phyloP scores from a whole-genome alignment of 2,888 invertebrate species.

The Drosophila birchii region DNA sequence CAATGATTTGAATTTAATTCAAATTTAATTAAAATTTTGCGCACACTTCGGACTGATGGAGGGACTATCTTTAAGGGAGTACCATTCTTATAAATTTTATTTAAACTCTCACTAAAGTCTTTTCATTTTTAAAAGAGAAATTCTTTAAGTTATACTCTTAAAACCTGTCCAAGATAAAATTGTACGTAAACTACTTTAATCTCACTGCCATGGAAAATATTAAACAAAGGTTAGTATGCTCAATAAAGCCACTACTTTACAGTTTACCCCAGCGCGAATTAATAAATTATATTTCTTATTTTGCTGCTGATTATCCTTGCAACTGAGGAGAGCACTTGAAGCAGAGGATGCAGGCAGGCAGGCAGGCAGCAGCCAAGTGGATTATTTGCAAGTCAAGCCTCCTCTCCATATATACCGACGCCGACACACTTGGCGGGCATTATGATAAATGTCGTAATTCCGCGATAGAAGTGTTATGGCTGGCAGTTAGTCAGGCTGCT shows the following conservation, averaged over 20 bases:
- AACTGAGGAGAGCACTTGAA: constrained; percentile 20
- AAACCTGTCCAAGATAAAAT: background rate
- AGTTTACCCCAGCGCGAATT: background rate
- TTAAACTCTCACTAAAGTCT: too few relatives aligned
- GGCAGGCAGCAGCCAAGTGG: constrained; percentile 31
- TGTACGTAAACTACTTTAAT: background rate
- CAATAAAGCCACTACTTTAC: constrained; percentile 10
- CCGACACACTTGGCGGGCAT: constrained; percentile 25
- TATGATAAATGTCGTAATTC: constrained; percentile 52
- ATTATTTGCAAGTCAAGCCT: constrained; percentile 39
- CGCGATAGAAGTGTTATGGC: constrained; percentile 46
- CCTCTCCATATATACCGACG: background rate
- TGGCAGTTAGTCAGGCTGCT: constrained; percentile 37
- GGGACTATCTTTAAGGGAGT: too few relatives aligned
- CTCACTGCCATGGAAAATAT: background rate
- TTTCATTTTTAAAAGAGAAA: too few relatives aligned
- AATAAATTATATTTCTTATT: constrained; percentile 18
- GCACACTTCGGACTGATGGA: background rate
- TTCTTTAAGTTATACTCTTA: background rate
- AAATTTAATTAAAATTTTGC: too few relatives aligned
- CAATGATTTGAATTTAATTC: background rate
- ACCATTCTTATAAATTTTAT: background rate
- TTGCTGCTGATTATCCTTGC: constrained; percentile 20
- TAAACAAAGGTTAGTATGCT: background rate
- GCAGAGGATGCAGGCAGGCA: constrained; percentile 38